Evolutionary conservation across 2,888 invertebrate genomes (phyloP).

Genomic region (Rhingia rostrata): DNA sequence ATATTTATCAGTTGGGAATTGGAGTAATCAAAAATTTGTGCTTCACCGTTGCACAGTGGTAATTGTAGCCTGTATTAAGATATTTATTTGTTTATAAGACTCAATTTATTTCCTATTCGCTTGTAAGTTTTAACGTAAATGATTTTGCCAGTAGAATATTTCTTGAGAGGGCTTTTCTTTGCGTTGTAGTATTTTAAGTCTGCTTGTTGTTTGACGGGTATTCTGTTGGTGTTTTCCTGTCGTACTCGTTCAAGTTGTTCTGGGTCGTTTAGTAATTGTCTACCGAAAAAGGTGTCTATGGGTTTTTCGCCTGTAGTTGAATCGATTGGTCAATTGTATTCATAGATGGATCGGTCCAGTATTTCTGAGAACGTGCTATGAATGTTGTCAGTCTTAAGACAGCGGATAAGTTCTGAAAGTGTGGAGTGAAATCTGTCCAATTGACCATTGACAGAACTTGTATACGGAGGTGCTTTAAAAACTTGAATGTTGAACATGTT

Average conservation of each 20-base stretch:
- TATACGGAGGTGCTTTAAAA: slow-evolving; percentile 39
- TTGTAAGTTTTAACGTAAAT: slow-evolving; percentile 11
- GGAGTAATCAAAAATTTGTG: slow-evolving; percentile 56
- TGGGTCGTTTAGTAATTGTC: slow-evolving; percentile 21
- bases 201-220: slow-evolving; percentile 50
- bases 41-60: slow-evolving; percentile 33
- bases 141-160: too few relatives aligned
- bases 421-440: slow-evolving; percentile 56
- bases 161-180: slow-evolving; percentile 42
- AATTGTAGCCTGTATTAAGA: slow-evolving; percentile 14
- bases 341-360: slow-evolving; percentile 44
- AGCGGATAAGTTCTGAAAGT: slow-evolving; percentile 54
- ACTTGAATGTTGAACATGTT: slow-evolving; percentile 31
- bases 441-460: slow-evolving; percentile 35
- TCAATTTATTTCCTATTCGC: slow-evolving; percentile 14
- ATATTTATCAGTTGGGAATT: slow-evolving; percentile 52
- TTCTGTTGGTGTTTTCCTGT: slow-evolving; percentile 26
- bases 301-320: slow-evolving; percentile 27
- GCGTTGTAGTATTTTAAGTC: slow-evolving; percentile 51
- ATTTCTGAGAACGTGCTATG: slow-evolving; percentile 39
- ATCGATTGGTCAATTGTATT: slow-evolving; percentile 33
- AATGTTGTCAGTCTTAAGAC: slow-evolving; percentile 31
- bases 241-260: slow-evolving; percentile 26
- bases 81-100: too few relatives aligned
- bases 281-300: slow-evolving; percentile 32